phyloP scores from a whole-genome alignment of 2,888 invertebrate genomes.

The Micropterix aruncella region DNA sequence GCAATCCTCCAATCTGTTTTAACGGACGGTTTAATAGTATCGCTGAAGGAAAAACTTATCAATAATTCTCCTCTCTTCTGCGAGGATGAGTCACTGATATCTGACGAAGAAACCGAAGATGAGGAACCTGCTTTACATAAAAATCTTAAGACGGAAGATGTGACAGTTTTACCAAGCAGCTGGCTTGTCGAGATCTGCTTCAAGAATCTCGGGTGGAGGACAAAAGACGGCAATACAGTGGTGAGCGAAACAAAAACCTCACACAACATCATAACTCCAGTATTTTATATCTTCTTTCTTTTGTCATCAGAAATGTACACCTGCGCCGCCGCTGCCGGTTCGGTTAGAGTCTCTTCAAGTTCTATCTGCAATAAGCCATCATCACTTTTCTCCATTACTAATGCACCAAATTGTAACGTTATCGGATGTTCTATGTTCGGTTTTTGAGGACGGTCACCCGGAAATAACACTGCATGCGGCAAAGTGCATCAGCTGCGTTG shows the following conservation, averaged over 20 bases:
- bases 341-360: slow-evolving; percentile 69
- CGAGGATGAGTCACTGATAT: slow-evolving; percentile 19
- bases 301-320: slow-evolving; percentile 24
- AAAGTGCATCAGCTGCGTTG: slow-evolving; percentile 52
- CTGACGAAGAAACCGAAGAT: slow-evolving; percentile 29
- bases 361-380: slow-evolving; percentile 43
- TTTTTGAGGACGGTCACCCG: slow-evolving; percentile 43
- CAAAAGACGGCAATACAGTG: slow-evolving; percentile 15
- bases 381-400: slow-evolving; percentile 41
- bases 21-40: slow-evolving; percentile 24
- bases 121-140: slow-evolving; percentile 14
- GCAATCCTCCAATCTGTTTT: slow-evolving; percentile 47
- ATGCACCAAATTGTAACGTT: slow-evolving; percentile 43
- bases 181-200: slow-evolving; percentile 55
- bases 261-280: too few relatives aligned
- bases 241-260: too few relatives aligned
- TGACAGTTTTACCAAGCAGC: slow-evolving; percentile 12
- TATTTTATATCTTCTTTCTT: too few relatives aligned
- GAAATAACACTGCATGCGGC: slow-evolving; percentile 62
- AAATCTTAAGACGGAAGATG: slow-evolving; percentile 16
- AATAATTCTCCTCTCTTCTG: too few relatives aligned
- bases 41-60: slow-evolving; percentile 16
- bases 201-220: slow-evolving; percentile 33
- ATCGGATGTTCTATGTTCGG: slow-evolving; percentile 40
- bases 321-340: slow-evolving; percentile 44